A percentile compares a stretch with the other conserved stretches of the same genome.
Evolutionary conservation across 2,888 invertebrate genomes (phyloP).

Genomic region (Drosophila rellima): DNA sequence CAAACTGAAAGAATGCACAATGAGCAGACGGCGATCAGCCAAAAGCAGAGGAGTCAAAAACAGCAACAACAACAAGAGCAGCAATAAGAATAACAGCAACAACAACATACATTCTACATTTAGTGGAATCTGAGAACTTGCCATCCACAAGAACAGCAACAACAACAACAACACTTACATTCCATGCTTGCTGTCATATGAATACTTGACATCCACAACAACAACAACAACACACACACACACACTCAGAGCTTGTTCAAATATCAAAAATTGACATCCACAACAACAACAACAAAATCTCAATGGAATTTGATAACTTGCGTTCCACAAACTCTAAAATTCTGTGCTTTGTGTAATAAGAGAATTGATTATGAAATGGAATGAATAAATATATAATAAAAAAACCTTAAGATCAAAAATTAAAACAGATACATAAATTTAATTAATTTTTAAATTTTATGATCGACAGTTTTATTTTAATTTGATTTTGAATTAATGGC

Average conservation of each 20-base stretch:
- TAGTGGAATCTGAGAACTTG: slow-evolving; percentile 23
- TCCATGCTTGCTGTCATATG: slow-evolving; percentile 1
- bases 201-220: slow-evolving; percentile 3
- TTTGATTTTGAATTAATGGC: no score
- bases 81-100: neutral
- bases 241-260: neutral
- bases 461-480: no score
- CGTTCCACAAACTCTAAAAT: slow-evolving; percentile 23
- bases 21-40: slow-evolving; percentile 56
- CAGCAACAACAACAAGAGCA: neutral
- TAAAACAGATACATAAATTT: no score
- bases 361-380: no score
- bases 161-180: neutral
- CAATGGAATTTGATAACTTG: neutral
- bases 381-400: no score
- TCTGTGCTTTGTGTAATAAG: no score
- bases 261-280: slow-evolving; percentile 22
- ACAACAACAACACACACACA: neutral
- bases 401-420: no score
- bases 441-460: no score
- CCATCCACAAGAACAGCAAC: slow-evolving; percentile 3
- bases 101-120: slow-evolving; percentile 1
- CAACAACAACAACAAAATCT: neutral
- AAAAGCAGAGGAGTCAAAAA: slow-evolving; percentile 54
- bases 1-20: slow-evolving; percentile 77